These are phyloP conservation scores for Scaptomyza polygonia DNA, from an alignment of 2,888 invertebrate species.

Conservation along the genomic window DNA sequence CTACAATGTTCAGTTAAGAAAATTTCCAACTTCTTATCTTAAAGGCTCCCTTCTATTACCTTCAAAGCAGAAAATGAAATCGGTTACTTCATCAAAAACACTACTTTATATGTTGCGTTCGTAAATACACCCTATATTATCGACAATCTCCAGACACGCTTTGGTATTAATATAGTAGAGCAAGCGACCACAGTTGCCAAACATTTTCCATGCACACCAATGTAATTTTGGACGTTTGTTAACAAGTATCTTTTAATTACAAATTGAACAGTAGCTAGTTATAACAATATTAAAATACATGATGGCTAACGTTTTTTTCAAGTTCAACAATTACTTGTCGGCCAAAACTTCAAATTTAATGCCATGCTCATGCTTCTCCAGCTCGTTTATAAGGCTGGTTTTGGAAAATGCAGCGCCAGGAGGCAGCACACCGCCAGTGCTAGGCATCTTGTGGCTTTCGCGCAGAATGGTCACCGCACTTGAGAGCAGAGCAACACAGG, in stretches of 20 bases:
- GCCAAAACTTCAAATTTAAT: slow-evolving; percentile 88
- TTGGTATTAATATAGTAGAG: background rate
- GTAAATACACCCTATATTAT: background rate
- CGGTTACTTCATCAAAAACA: background rate
- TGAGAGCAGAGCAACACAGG: slow-evolving; percentile 89
- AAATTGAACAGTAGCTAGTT: slow-evolving; percentile 2
- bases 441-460: slow-evolving; percentile 91
- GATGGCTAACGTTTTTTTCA: background rate
- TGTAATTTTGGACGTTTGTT: slow-evolving; percentile 9
- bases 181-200: slow-evolving; percentile 49
- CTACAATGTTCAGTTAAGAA: background rate
- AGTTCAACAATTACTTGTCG: slow-evolving; percentile 66
- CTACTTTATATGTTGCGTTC: background rate
- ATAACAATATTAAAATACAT: slow-evolving; percentile 6
- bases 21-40: slow-evolving; percentile 5
- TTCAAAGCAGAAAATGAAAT: background rate
- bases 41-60: background rate
- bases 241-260: slow-evolving; percentile 14
- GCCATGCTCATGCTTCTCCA: slow-evolving; percentile 88
- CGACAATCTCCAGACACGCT: slow-evolving; percentile 24
- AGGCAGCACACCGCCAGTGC: slow-evolving; percentile 93
- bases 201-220: slow-evolving; percentile 52
- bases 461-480: slow-evolving; percentile 90
- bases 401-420: slow-evolving; percentile 94
- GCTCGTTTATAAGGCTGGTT: slow-evolving; percentile 90